phyloP scores from a whole-genome alignment of 2,797 vertebrate species.

The Fringilla coelebs region DNA sequence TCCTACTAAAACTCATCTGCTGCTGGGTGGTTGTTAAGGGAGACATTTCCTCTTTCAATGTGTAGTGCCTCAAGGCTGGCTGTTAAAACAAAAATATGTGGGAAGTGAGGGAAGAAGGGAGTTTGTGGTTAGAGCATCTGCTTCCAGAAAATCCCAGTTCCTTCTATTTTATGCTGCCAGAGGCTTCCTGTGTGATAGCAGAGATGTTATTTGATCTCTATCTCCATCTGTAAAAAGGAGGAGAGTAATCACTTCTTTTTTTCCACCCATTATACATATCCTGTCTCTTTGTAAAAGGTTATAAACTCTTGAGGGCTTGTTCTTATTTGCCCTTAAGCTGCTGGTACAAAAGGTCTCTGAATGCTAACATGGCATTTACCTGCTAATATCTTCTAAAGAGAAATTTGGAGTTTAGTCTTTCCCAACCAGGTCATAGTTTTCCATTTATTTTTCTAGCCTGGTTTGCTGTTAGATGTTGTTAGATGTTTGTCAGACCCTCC shows the following conservation, averaged over 20 bases:
- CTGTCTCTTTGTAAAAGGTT: neutral
- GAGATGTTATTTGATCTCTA: slow-evolving; percentile 19
- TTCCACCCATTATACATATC: neutral
- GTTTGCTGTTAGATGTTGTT: neutral
- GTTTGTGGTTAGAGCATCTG: neutral
- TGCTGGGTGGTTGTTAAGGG: fast-evolving
- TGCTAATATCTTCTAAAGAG: neutral
- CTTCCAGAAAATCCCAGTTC: slow-evolving; percentile 11
- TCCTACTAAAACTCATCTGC: neutral
- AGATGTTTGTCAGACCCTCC: neutral
- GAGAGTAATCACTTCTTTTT: slow-evolving; percentile 9
- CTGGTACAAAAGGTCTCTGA: neutral
- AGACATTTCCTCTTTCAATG: neutral
- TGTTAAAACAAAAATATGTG: neutral
- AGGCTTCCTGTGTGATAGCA: neutral
- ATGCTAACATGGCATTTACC: neutral
- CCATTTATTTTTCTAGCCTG: neutral
- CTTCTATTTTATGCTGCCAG: neutral
- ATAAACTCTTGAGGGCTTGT: neutral
- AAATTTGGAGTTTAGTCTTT: neutral
- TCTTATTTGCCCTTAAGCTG: neutral
- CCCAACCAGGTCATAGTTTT: neutral
- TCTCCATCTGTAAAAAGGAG: neutral
- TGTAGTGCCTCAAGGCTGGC: neutral
- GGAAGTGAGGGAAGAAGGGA: neutral